Evolutionary conservation across 2,797 vertebrate genomes (phyloP), one percentile per base, ranked within the genome.

Genomic region (Enoplosus armatus): DNA sequence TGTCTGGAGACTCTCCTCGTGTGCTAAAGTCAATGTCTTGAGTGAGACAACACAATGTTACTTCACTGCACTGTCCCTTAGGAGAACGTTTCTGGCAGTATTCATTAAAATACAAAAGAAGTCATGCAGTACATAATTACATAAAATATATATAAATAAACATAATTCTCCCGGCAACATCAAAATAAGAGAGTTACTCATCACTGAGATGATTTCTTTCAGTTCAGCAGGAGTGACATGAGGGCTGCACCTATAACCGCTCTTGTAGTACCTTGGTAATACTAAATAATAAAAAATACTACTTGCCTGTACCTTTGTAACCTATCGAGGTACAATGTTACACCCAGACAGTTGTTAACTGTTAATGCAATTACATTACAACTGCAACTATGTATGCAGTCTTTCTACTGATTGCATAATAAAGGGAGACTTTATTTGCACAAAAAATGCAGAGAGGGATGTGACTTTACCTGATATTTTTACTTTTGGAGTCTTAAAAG

Each of bases 1-100:
- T 62, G 61, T 65, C 41, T 41, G 22, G 15, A 41, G 43, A 68
- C 33, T 26, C 33, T 71, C 31, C 16, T 66, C 24, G 31, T 60
- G 15, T 47, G 24, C 58, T 56, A 10, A 43, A 54, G 54, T 53
- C 47, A 64, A 26, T 45, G 22, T 33, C 63, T 24, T 59, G 14
- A 53, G 43, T 31, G 3, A n/a, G 16, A 20, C 26, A 45, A 51
- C 16, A 20, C 39, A 47, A 5, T 14, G 27, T 72, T 62, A 59
- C 62, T 66, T 50, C 16, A 33, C n/a, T 29, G 24, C n/a, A 24
- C 16, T 6, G 12, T 26, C 33, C 45, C 18, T 45, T 4, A 22
- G 10, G 14, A 22, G 37, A n/a, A 7, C 9, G 10, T 61, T 33
- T 31, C 29, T 54, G 1, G 16, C 1, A 26, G 22, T 14, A 27